Base-by-base conservation (phyloP, 1,140 invertebrate species). In the Lerema accius region DNA sequence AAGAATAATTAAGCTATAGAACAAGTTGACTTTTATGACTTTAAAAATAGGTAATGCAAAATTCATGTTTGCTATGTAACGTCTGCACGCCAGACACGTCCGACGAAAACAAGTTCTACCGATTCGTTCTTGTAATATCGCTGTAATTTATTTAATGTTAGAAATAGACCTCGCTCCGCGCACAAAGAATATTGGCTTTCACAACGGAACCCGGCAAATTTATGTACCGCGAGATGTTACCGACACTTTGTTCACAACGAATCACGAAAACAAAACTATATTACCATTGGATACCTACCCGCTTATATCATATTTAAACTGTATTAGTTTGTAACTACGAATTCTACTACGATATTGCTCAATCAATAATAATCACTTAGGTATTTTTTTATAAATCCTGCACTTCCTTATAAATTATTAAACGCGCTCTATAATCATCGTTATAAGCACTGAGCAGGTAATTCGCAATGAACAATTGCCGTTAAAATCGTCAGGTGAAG, bases 91-190 rank as follows among this genome's bases (percentile, higher is more conserved):
- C 78, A 78, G 79, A 86, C 80, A 81, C 79, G 85, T 85, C 80
- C 80, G 64, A 70, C 72, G 71, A 85, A 75, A 86, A 84, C 84
- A 78, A 83, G 84, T 86, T 89, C 74, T 66, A 69, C 72, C 77
- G 80, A 86, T 89, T 86, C 82, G 84, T 86, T 89, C 83, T 89
- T 84, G 86, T 89, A 89, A 89, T 87, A 89, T 87, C 82, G 61
- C 77, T 74, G 77, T 87, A 89, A 89, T 89, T 89, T 89, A 89
- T 89, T 87, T 87, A 87, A 89, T 89, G 84, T 89, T 86, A 85
- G 82, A 89, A 89, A 86, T 84, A 85, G 77, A 89, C 76, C 77
- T 81, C 81, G 82, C 78, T 74, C 71, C 77, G 67, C 70, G 75
- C 71, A 80, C 86, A 89, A 89, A 89, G 83, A 89, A 89, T 88